Evolutionary conservation across 2,113 vertebrate species (phyloP), one percentile per base, ranked within the genome.

Genomic region (Rhea pennata): DNA sequence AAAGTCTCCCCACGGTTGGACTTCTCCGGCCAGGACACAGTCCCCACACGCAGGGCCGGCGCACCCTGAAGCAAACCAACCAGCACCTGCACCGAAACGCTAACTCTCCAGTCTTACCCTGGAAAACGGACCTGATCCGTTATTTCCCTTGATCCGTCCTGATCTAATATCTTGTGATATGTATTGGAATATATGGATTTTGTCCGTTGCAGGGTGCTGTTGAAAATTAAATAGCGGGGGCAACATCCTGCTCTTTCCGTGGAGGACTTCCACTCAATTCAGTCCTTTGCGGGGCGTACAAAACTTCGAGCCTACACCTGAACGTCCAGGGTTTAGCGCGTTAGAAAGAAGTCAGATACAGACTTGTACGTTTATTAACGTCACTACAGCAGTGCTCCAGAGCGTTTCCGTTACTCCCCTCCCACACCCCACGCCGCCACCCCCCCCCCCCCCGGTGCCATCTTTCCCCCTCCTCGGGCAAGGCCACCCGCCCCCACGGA

Each of bases 11-110:
- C 0, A 6, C 36, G 6, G 33, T 0, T 20, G 16, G 67, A 59
- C 50, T 72, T 65, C 83, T 42, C 53, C 6, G 15, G 8, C 39
- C n/a, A 31, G 27, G 19, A 26, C 62, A 66, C 62, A 33, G 23
- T n/a, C 6, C 20, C 16, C 0, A 1, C 53, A 5, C 0, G 5
- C 31, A 42, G 31, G 23, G 27, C 21, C 7, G 3, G 53, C 74
- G 15, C 40, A 33, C 6, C 5, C 26, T 11, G 39, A 74, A 17
- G 26, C 31, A 40, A 29, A 44, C 0, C 1, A 39, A 9, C 3
- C 3, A 8, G 27, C 62, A 10, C 33, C 7, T 53, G 62, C 39
- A 44, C 3, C 31, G 70, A 76, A 12, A 4, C 4, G 1, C 24
- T 29, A 4, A 14, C 22, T n/a, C 69, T 61, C 53, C 27, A 56